Conservation (phyloP, 2,888 invertebrate species). For the Aporophyla lueneburgensis region DNA sequence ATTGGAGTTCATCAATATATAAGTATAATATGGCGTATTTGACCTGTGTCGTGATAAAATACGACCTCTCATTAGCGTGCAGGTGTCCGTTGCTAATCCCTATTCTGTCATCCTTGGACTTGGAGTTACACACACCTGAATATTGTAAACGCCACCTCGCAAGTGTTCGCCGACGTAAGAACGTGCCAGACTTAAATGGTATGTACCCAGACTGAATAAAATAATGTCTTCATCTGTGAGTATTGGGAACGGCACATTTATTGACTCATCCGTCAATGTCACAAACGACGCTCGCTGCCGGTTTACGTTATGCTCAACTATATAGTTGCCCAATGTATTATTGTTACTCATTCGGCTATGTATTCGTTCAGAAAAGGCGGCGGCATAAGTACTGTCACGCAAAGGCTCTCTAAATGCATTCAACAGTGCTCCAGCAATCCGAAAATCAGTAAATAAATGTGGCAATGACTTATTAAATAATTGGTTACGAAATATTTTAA, state of each 20-base stretch:
- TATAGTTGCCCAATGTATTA: conserved; percentile 11
- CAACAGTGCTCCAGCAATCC: conserved; percentile 21
- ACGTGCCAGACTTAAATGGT: conserved; percentile 21
- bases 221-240: conserved; percentile 17
- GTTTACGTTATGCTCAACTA: conserved; percentile 13
- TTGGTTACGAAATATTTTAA: conserved; percentile 1
- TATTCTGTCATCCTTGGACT: conserved; percentile 20
- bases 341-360: neutral
- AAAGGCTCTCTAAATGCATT: conserved; percentile 23
- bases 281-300: conserved; percentile 14
- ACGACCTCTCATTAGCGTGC: conserved; percentile 20
- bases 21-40: neutral
- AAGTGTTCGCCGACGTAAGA: conserved; percentile 21
- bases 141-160: conserved; percentile 15
- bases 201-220: conserved; percentile 22
- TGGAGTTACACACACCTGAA: conserved; percentile 22
- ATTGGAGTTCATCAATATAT: neutral
- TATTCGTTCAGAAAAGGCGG: conserved; percentile 2
- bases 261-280: neutral
- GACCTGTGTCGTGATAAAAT: conserved; percentile 14
- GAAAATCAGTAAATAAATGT: conserved; percentile 14
- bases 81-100: conserved; percentile 8
- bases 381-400: conserved; percentile 8
- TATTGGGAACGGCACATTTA: conserved; percentile 11
- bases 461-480: conserved; percentile 8